Evolutionary conservation across 1,140 invertebrate species (phyloP), one percentile per base, ranked within the genome.

Genomic region (Daktulosphaira vitifoliae): DNA sequence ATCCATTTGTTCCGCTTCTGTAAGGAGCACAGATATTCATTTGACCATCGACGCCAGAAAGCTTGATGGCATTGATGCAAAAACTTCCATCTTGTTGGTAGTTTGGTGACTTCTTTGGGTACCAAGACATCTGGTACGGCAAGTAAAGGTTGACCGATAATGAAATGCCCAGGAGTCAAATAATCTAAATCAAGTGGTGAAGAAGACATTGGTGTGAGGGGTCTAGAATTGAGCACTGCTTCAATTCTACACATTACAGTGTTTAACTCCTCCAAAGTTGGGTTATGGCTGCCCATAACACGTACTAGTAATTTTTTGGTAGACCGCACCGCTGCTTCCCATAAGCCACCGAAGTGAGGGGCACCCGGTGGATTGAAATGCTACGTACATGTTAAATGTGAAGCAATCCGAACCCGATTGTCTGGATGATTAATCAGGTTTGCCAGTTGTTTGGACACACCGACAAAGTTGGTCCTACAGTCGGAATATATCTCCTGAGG

Each of bases 1-100:
- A 20, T 11, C 67, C 67, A 68, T 29, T 68, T 68, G 26, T 11
- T 13, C 16, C 67, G 46, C 16, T 48, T 25, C 18, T 66, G 51
- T 16, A 66, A 23, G 7, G 38, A 29, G 4, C 18, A 38, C 11
- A 68, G 50, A 49, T 68, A 66, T 49, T 68, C 67, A 0, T 20
- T 25, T 2, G 20, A 26, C 66, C 66, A 67, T 49, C 65, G 26
- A 25, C 49, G 66, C 67, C 67, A 68, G 39, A 68, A 66, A 7
- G 15, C 1, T 67, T 48, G 16, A 76, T 72, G 62, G 74, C 79
- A 9, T 76, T 72, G 66, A 77, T 78, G 13, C 78, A 5, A 18
- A 68, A 72, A 62, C 68, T 71, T 75, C 8, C 76, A 68, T 1
- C 68, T 18, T 23, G 78, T 72, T 0, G 76, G 4, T 6, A 51